Conservation (phyloP, 2,888 invertebrate genomes). For the Palloptera scutellata region DNA sequence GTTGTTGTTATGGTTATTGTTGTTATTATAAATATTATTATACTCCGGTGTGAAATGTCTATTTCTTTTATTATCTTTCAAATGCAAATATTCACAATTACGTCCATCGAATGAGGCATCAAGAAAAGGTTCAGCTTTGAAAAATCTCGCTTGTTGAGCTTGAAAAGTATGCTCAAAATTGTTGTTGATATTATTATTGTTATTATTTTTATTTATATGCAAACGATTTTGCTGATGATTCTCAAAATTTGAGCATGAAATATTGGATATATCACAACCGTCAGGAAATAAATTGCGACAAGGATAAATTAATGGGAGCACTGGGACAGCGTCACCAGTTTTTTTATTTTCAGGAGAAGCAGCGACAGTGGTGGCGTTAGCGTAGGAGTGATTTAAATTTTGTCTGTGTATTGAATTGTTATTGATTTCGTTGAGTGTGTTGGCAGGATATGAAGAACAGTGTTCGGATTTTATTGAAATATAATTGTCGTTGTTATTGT, state of each 20-base stretch:
- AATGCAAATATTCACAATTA: neutral
- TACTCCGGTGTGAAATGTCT: conserved; percentile 12
- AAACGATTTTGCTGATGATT: conserved; percentile 8
- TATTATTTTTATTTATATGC: neutral
- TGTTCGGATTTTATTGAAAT: conserved; percentile 50
- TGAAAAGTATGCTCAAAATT: neutral
- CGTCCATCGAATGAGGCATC: neutral
- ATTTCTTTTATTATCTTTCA: conserved; percentile 9
- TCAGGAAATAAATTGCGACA: conserved; percentile 58
- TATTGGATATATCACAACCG: conserved; percentile 55
- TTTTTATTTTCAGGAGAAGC: conserved; percentile 1
- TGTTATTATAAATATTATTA: conserved; percentile 10
- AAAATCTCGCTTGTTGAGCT: conserved; percentile 12
- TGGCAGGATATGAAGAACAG: conserved; percentile 21
- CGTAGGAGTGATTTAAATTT: conserved; percentile 43
- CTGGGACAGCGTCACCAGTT: conserved; percentile 12
- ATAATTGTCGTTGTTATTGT: conserved; percentile 37
- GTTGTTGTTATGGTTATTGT: conserved; percentile 9
- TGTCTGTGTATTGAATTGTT: conserved; percentile 51
- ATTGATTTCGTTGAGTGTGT: conserved; percentile 50
- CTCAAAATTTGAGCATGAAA: conserved; percentile 42
- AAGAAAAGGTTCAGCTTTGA: conserved; percentile 14
- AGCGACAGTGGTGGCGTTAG: conserved; percentile 8
- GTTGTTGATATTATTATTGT: conserved; percentile 11
- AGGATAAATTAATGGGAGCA: conserved; percentile 51